These are phyloP conservation scores for Chrysomallon squamiferum DNA, from an alignment of 1,140 invertebrate species.

Conservation along the genomic window DNA sequence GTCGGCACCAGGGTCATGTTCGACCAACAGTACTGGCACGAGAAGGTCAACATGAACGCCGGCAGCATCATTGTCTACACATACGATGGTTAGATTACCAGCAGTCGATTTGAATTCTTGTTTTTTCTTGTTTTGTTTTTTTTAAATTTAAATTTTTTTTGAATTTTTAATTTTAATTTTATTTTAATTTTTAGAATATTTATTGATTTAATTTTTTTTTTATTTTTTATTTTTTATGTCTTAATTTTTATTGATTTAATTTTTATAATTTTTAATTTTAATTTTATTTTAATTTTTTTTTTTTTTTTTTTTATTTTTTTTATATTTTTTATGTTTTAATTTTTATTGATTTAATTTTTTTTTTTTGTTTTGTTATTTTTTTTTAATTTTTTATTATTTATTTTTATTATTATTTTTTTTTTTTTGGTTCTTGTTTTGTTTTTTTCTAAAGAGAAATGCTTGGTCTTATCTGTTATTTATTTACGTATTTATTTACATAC, in stretches of 20 bases:
- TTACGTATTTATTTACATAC: too few species aligned
- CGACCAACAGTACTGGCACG: constrained; percentile 1
- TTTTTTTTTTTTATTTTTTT: too few species aligned
- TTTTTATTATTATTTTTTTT: too few species aligned
- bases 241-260: background rate
- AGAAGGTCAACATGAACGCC: background rate
- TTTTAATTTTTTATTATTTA: too few species aligned
- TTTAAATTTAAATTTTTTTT: background rate
- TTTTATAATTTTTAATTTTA: background rate
- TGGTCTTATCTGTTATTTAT: too few species aligned
- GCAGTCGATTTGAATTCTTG: background rate
- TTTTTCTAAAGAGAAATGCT: too few species aligned
- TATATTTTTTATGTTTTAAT: too few species aligned
- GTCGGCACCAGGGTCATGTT: background rate
- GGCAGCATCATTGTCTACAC: background rate
- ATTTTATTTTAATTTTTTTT: too few species aligned
- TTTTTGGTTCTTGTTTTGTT: too few species aligned
- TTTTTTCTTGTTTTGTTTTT: background rate
- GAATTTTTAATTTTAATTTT: background rate
- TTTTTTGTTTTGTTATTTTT: too few species aligned
- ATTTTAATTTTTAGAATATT: background rate
- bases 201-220: background rate
- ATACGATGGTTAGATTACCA: background rate
- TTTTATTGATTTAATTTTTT: too few species aligned
- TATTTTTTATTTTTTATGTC: background rate